Evolutionary conservation across 2,888 invertebrate species (phyloP), one percentile per base, ranked within the genome.

Genomic region (Cheilosia scutellata): DNA sequence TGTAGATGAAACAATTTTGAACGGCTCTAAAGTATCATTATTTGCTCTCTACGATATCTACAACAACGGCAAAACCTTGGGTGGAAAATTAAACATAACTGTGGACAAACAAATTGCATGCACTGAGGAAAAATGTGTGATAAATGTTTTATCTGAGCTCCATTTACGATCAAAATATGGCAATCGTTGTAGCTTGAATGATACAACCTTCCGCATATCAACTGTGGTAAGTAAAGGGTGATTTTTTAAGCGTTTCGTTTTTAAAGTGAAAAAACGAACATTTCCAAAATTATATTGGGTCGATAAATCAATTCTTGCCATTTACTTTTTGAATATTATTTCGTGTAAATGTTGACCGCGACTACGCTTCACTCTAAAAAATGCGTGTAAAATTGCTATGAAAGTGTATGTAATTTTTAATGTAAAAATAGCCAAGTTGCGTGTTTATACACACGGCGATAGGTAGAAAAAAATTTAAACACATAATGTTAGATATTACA

Each of bases 1-100:
- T 66, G 4, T 25, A 71, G 82, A 71, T 51, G 29, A n/a, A 4
- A 4, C 2, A 25, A 16, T 13, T 16, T 29, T 16, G 0, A 40
- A 66, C 27, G 13, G 4, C 2, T 33, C 57, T 0, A 29, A 58
- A 5, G 33, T 58, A 0, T 20, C 74, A 1, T 90, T 88, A 1
- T 90, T 88, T 33, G 78, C 87, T 0, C 77, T 90, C 9, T 91
- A 90, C 57, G 93, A 92, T 88, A 89, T 92, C 7, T 93, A 92
- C 75, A 92, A 92, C 53, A 90, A 90, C 47, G 93, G 92, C 1
- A 89, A 89, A 42, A 88, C 88, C 37, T 66, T 91, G 62, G 92
- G 92, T 13, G 92, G 92, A 0, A 77, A 88, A 31, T 79, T 93
- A 0, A 92, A 92, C 76, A 88, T 92, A 31, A 92, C 91, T 0